Evolutionary conservation across 2,797 vertebrate species (phyloP).

Genomic region (Anniella stebbinsi): DNA sequence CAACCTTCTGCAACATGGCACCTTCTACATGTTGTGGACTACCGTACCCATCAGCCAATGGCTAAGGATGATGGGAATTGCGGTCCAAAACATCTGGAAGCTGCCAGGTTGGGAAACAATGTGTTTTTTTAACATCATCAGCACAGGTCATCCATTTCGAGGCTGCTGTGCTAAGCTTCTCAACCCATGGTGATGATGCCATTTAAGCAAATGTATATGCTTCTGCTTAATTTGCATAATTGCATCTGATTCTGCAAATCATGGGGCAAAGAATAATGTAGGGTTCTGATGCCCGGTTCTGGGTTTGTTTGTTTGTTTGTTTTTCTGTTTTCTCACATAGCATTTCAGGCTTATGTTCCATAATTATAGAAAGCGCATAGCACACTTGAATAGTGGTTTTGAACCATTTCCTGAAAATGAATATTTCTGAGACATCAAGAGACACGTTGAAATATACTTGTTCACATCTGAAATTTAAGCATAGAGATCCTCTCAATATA

Average conservation of each 20-base stretch:
- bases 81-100: neutral
- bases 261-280: neutral
- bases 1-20: neutral
- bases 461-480: no score
- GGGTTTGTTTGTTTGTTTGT: neutral
- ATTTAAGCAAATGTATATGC: neutral
- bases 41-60: neutral
- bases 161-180: neutral
- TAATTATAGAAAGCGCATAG: neutral
- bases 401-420: neutral
- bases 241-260: neutral
- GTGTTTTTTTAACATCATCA: neutral
- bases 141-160: neutral
- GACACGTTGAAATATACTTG: no score
- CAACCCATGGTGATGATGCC: neutral
- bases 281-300: neutral
- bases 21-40: neutral
- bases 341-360: no score
- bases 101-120: no score
- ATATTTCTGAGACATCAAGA: no score
- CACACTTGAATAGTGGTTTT: neutral
- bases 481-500: no score
- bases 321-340: neutral
- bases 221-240: neutral
- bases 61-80: neutral